Percentiles rank a stretch among this genome's conserved stretches.
Evolutionary conservation across 2,113 vertebrate species (phyloP).

Genomic region (Ceyx cyanopectus): DNA sequence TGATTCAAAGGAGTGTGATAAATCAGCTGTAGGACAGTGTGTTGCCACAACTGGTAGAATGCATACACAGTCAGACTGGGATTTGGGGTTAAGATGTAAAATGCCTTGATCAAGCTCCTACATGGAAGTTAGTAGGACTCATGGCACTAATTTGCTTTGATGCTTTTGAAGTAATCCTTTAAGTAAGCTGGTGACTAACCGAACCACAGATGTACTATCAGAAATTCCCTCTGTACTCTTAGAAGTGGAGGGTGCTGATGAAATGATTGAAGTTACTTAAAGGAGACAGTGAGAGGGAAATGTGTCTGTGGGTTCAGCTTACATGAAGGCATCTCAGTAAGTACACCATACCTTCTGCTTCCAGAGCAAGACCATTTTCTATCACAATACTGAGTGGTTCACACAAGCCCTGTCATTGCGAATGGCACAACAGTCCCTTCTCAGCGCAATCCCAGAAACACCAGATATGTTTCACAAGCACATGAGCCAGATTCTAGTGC

Average conservation of each 20-base stretch:
- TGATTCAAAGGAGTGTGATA: not conserved
- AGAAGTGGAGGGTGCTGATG: not conserved
- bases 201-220: not conserved
- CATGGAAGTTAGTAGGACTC: not conserved
- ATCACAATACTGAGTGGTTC: not conserved
- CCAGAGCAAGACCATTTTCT: not conserved
- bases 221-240: conserved; percentile 19
- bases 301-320: not conserved
- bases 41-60: not conserved
- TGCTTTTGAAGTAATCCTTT: conserved; percentile 30
- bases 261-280: not conserved
- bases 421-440: not conserved
- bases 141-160: conserved; percentile 6
- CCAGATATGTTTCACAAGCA: not conserved
- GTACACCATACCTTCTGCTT: not conserved
- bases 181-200: conserved; percentile 19
- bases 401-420: not conserved
- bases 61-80: not conserved
- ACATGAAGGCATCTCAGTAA: not conserved
- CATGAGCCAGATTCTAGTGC: not conserved
- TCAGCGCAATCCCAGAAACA: not conserved
- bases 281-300: not conserved
- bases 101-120: not conserved
- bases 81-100: conserved; percentile 3
- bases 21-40: not conserved